Conservation (phyloP, 2,888 invertebrate species). For the Epistrophella euchroma region DNA sequence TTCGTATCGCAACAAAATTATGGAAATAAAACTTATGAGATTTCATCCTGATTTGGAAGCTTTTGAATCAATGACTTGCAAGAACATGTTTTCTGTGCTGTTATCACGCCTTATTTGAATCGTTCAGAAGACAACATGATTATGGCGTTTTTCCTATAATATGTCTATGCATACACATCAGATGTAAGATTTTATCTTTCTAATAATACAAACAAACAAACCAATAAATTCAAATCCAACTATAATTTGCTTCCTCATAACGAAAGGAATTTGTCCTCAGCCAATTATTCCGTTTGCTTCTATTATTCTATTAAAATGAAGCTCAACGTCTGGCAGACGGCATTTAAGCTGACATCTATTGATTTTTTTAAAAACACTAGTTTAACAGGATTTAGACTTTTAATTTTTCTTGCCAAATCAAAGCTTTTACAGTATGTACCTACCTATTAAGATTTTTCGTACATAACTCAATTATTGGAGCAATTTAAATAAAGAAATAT, state of each 20-base stretch:
- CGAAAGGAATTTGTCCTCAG: neutral
- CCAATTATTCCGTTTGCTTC: neutral
- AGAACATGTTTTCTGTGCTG: no score
- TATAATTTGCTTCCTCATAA: neutral
- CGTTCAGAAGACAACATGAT: neutral
- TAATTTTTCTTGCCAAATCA: slow-evolving; percentile 79
- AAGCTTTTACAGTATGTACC: slow-evolving; percentile 79
- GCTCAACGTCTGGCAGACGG: slow-evolving; percentile 66
- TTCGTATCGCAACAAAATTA: no score
- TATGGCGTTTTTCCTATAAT: neutral
- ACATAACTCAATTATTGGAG: neutral
- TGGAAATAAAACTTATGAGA: no score
- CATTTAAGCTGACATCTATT: slow-evolving; percentile 78
- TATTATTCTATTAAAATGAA: slow-evolving; percentile 26
- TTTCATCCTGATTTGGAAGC: no score
- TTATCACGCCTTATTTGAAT: neutral
- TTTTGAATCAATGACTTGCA: no score
- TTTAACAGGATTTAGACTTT: slow-evolving; percentile 80
- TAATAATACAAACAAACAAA: neutral
- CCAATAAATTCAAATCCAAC: no score
- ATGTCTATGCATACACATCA: neutral
- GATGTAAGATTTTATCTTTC: neutral
- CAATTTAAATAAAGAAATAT: neutral
- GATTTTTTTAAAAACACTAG: slow-evolving; percentile 81
- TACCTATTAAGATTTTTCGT: neutral